These are phyloP conservation scores for Agrotis puta DNA, from an alignment of 2,888 invertebrate genomes.

Conservation along the genomic window DNA sequence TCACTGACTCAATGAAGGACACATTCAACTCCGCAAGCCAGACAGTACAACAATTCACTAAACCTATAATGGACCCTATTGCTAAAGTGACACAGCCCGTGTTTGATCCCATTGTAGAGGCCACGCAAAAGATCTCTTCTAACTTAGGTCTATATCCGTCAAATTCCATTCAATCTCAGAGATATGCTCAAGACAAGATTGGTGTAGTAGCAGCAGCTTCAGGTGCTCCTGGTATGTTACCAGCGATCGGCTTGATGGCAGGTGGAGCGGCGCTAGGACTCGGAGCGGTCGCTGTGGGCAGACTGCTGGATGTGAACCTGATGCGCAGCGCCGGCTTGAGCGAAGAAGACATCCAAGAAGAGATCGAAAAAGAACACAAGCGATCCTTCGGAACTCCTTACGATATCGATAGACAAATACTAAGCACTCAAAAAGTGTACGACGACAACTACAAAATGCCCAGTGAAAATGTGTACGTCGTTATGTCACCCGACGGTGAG, in stretches of 20 bases:
- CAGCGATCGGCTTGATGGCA: slow-evolving; percentile 94
- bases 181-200: slow-evolving; percentile 92
- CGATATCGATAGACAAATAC: slow-evolving; percentile 85
- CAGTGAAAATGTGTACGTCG: slow-evolving; percentile 89
- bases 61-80: slow-evolving; percentile 91
- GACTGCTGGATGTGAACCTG: slow-evolving; percentile 92
- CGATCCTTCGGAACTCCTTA: slow-evolving; percentile 87
- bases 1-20: slow-evolving; percentile 94
- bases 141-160: slow-evolving; percentile 93
- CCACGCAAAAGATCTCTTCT: slow-evolving; percentile 94
- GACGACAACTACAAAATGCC: slow-evolving; percentile 90
- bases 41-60: slow-evolving; percentile 92
- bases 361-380: slow-evolving; percentile 90
- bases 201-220: slow-evolving; percentile 91
- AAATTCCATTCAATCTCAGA: slow-evolving; percentile 85
- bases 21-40: slow-evolving; percentile 94
- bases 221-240: slow-evolving; percentile 92
- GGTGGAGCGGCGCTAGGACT: slow-evolving; percentile 96
- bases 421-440: slow-evolving; percentile 84
- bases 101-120: slow-evolving; percentile 94
- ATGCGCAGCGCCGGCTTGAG: slow-evolving; percentile 89
- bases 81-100: slow-evolving; percentile 92
- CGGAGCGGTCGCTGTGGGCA: slow-evolving; percentile 95
- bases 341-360: slow-evolving; percentile 83
- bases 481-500: slow-evolving; percentile 86